Evolutionary conservation across 1,140 invertebrate genomes (phyloP).

Genomic region (Pseudomyrmex flavicornis): DNA sequence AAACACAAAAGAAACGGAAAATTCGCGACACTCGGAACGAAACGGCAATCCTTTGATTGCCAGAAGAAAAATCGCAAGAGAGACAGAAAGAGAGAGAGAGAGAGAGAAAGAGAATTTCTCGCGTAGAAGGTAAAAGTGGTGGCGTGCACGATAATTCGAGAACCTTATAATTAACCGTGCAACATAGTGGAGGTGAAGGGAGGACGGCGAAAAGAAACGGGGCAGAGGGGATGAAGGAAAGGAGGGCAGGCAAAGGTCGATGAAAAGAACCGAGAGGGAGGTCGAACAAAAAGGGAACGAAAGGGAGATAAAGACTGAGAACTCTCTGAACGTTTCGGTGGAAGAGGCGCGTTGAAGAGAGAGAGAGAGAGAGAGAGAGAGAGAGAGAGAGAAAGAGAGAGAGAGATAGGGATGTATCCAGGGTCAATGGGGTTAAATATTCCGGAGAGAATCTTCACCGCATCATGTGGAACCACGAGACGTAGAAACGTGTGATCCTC

Average conservation of each 20-base stretch:
- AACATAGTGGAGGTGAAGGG: conserved; percentile 39
- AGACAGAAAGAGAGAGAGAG: too few relatives aligned
- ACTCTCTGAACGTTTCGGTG: conserved; percentile 12
- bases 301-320: conserved; percentile 9
- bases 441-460: conserved; percentile 46
- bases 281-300: conserved; percentile 7
- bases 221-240: not conserved
- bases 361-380: too few relatives aligned
- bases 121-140: conserved; percentile 37
- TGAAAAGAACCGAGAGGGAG: conserved; percentile 1
- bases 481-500: conserved; percentile 57
- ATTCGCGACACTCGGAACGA: not conserved
- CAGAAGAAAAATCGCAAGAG: too few relatives aligned
- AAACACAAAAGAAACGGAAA: not conserved
- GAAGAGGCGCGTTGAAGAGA: not conserved
- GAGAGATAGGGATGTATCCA: conserved; percentile 7
- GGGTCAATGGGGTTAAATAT: conserved; percentile 71
- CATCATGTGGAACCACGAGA: conserved; percentile 38
- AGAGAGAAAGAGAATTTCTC: conserved; percentile 11
- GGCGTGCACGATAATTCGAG: conserved; percentile 70
- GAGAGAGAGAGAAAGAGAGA: too few relatives aligned
- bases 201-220: conserved; percentile 34
- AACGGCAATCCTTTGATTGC: not conserved
- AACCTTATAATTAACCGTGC: conserved; percentile 68
- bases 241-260: conserved; percentile 10